Conservation (phyloP, 2,113 vertebrate species). For the Siphamia tubifer region DNA sequence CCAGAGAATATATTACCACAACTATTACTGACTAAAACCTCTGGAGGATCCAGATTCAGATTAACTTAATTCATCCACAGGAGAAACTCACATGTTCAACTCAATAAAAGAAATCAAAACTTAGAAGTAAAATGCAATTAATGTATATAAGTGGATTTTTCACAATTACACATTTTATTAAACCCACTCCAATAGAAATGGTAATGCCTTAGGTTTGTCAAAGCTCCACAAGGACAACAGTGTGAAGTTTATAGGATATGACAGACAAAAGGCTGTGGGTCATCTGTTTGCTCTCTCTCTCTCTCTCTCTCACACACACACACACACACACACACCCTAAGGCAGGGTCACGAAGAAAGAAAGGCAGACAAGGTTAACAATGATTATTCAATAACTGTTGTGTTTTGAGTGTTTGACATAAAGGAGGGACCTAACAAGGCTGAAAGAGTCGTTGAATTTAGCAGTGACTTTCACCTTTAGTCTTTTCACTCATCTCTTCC, state of each 20-base stretch:
- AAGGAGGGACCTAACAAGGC: conserved; percentile 28
- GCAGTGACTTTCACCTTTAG: too few relatives aligned
- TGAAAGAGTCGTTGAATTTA: not conserved
- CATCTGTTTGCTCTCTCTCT: not conserved
- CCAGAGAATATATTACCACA: too few relatives aligned
- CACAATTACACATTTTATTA: not conserved
- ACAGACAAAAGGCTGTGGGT: conserved; percentile 39
- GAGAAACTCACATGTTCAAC: too few relatives aligned
- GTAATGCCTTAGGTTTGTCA: not conserved
- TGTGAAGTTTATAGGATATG: conserved; percentile 46
- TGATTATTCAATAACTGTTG: conserved; percentile 45
- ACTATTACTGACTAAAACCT: too few relatives aligned
- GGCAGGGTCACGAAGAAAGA: conserved; percentile 45
- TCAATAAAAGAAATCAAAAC: too few relatives aligned
- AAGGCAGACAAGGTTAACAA: conserved; percentile 55
- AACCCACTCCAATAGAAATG: not conserved
- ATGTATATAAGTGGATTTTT: too few relatives aligned
- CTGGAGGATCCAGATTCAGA: too few relatives aligned
- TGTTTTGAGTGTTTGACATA: conserved; percentile 1
- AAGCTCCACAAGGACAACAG: conserved; percentile 15
- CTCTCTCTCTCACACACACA: conserved; percentile 8
- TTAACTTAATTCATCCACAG: too few relatives aligned
- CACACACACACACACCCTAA: conserved; percentile 21
- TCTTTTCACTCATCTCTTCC: too few relatives aligned
- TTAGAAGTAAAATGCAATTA: too few relatives aligned